Percentiles rank a stretch among this genome's conserved stretches.
These are phyloP conservation scores for Drosophila koepferae DNA, from an alignment of 2,888 invertebrate species.

Conservation along the genomic window DNA sequence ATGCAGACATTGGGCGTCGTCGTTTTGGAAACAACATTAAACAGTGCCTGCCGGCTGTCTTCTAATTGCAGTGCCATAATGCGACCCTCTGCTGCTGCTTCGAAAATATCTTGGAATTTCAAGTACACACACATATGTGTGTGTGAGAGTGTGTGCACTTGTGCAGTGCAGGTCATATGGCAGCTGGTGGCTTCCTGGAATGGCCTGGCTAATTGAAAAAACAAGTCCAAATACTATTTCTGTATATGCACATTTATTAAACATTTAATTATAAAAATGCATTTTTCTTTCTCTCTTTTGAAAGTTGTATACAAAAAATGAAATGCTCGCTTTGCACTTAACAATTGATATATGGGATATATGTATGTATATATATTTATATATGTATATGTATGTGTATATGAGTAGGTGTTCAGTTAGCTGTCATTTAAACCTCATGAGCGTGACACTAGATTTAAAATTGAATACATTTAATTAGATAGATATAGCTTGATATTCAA, in stretches of 20 bases:
- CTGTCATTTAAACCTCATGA: slow-evolving; percentile 33
- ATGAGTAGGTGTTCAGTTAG: slow-evolving; percentile 52
- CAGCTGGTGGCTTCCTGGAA: slow-evolving; percentile 64
- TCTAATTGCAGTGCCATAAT: slow-evolving; percentile 70
- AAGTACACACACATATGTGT: slow-evolving; percentile 61
- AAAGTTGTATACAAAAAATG: slow-evolving; percentile 58
- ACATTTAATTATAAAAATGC: slow-evolving; percentile 70
- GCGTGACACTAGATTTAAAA: slow-evolving; percentile 27
- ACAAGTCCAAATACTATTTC: slow-evolving; percentile 31
- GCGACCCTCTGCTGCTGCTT: slow-evolving; percentile 73
- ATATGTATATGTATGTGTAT: slow-evolving; percentile 32
- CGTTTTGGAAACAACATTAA: slow-evolving; percentile 64
- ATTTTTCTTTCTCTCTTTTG: slow-evolving; percentile 36
- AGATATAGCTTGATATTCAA: slow-evolving; percentile 17
- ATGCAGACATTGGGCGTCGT: slow-evolving; percentile 36
- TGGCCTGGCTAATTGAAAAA: slow-evolving; percentile 42
- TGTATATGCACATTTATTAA: slow-evolving; percentile 47
- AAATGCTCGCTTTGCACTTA: slow-evolving; percentile 57
- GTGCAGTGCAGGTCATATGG: slow-evolving; percentile 61
- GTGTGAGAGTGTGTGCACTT: slow-evolving; percentile 49
- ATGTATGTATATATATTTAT: slow-evolving; percentile 9
- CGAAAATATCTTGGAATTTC: slow-evolving; percentile 79
- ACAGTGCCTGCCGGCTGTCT: slow-evolving; percentile 57
- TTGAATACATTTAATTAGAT: slow-evolving; percentile 25
- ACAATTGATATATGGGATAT: slow-evolving; percentile 34